These are phyloP conservation scores for Holacanthus passer DNA, from an alignment of 2,113 vertebrate species.

Conservation along the genomic window DNA sequence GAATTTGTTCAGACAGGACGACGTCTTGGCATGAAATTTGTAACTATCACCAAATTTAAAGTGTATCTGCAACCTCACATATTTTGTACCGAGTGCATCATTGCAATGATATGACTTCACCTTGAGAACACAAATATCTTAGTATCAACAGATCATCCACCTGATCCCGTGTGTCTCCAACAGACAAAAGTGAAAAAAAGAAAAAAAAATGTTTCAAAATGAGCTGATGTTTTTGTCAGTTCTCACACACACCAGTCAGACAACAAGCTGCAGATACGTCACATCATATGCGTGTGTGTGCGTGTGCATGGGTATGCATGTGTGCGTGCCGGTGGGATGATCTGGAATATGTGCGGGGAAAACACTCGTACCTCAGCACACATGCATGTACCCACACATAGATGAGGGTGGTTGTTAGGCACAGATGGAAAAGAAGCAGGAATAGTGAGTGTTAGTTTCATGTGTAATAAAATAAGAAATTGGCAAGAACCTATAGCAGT, in stretches of 20 bases:
- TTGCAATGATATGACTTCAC: neutral
- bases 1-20: neutral
- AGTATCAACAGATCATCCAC: constrained; percentile 39
- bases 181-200: constrained; percentile 43
- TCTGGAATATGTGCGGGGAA: constrained; percentile 17
- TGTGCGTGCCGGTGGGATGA: constrained; percentile 28
- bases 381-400: constrained; percentile 50
- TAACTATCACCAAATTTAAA: neutral
- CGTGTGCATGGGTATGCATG: constrained; percentile 38
- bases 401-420: constrained; percentile 56
- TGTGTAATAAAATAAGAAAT: constrained; percentile 42
- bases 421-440: constrained; percentile 68
- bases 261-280: constrained; percentile 55
- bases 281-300: constrained; percentile 25
- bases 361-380: constrained; percentile 52
- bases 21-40: neutral
- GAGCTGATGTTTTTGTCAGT: constrained; percentile 77
- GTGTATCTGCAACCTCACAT: neutral
- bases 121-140: neutral
- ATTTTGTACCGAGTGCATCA: neutral
- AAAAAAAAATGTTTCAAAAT: constrained; percentile 49
- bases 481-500: constrained; percentile 63
- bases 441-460: constrained; percentile 61
- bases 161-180: constrained; percentile 62
- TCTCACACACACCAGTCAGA: constrained; percentile 70